A percentile compares a stretch with the other conserved stretches of the same genome.
phyloP scores from a whole-genome alignment of 2,888 invertebrate species.

The Sphecodes monilicornis region DNA sequence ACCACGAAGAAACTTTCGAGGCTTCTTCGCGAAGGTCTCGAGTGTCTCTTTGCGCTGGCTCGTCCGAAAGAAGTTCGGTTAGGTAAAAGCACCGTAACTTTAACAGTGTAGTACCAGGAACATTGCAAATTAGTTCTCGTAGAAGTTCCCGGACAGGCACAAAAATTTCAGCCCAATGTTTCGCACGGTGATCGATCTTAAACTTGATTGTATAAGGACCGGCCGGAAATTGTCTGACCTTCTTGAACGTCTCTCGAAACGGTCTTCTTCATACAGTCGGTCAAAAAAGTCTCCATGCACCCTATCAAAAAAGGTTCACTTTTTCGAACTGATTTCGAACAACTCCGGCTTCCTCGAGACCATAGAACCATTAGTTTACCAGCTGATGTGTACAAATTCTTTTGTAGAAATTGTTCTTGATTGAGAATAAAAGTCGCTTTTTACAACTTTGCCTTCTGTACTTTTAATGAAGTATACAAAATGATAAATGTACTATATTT shows the following conservation, averaged over 20 bases:
- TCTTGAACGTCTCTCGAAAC: neutral
- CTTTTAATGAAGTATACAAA: no score
- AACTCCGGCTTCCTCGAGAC: neutral
- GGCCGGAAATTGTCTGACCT: neutral
- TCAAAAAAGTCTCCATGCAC: neutral
- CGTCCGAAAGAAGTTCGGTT: conserved; percentile 25
- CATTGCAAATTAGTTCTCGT: conserved; percentile 37
- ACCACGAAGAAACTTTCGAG: conserved; percentile 14
- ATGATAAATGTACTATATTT: no score
- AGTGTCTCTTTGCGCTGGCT: neutral
- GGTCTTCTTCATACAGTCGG: neutral
- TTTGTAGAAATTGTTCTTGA: neutral
- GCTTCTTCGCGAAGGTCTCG: neutral
- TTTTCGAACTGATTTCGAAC: neutral
- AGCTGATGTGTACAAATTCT: neutral
- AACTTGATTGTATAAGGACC: neutral
- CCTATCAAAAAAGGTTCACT: neutral
- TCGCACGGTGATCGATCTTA: neutral
- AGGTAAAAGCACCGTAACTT: conserved; percentile 7
- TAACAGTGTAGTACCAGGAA: neutral
- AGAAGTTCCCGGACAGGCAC: neutral
- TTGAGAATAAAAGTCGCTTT: no score
- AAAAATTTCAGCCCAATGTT: conserved; percentile 9
- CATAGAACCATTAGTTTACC: neutral
- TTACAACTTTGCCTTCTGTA: no score